A percentile compares a stretch with the other conserved stretches of the same genome.
Conservation (phyloP, 1,140 invertebrate genomes). For the Bilobella aurantiaca region DNA sequence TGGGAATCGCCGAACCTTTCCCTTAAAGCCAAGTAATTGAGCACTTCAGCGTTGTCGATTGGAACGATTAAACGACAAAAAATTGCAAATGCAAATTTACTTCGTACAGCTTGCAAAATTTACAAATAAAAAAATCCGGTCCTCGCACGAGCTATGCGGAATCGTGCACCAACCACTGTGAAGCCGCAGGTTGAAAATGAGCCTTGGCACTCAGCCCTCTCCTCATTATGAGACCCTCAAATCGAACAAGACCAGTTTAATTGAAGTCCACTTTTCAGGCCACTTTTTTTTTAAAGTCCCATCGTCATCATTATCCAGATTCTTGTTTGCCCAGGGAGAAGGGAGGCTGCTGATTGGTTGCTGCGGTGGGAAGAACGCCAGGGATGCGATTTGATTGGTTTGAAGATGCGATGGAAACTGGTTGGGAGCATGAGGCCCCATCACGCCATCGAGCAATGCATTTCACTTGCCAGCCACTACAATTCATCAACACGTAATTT, state of each 20-base stretch:
- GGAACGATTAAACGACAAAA: no score
- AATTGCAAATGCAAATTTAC: no score
- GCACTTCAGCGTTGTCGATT: no score
- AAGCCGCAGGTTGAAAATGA: constrained; percentile 6
- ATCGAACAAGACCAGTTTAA: neutral
- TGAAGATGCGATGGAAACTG: neutral
- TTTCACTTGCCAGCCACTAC: no score
- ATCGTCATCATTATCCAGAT: neutral
- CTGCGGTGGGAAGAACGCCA: constrained; percentile 12
- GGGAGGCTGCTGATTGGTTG: constrained; percentile 12
- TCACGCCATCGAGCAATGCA: no score
- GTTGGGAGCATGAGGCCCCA: no score
- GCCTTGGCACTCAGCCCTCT: neutral
- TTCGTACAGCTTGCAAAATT: no score
- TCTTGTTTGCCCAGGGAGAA: neutral
- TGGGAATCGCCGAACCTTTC: no score
- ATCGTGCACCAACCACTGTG: neutral
- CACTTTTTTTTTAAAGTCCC: constrained; percentile 1
- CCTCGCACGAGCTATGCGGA: no score
- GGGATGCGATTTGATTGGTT: constrained; percentile 12
- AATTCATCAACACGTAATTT: no score
- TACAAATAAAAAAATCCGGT: no score
- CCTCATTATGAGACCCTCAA: neutral
- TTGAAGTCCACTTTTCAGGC: neutral
- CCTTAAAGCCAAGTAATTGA: no score